Conservation (phyloP, 2,797 vertebrate genomes). For the Gallirallus australis region DNA sequence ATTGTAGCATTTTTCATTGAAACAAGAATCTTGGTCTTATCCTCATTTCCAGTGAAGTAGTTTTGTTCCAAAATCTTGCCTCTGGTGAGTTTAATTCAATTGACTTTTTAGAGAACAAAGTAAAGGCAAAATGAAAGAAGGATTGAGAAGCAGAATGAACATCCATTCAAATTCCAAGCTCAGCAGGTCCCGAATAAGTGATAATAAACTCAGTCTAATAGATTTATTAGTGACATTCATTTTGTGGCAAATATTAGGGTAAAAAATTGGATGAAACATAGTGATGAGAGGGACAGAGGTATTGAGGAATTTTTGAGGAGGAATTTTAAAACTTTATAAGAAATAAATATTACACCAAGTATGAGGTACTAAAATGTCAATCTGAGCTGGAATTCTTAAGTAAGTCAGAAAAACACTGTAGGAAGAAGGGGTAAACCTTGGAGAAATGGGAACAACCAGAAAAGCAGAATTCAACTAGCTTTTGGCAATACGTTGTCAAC, state of each 20-base stretch:
- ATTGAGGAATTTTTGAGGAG: background rate
- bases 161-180: background rate
- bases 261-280: background rate
- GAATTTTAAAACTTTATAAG: background rate
- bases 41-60: background rate
- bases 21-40: background rate
- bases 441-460: background rate
- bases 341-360: background rate
- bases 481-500: background rate
- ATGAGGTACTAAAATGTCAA: background rate
- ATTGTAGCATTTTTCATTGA: background rate
- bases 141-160: background rate
- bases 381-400: accelerated
- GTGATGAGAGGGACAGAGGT: background rate
- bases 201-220: background rate
- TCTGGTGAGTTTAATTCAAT: background rate
- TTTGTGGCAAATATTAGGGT: background rate
- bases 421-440: background rate
- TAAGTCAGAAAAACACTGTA: background rate
- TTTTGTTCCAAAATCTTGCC: background rate
- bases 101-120: background rate
- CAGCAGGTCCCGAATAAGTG: background rate
- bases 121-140: background rate
- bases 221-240: background rate
- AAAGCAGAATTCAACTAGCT: background rate